A percentile compares a stretch with the other conserved stretches of the same genome.
Evolutionary conservation across 92 coral and sea anemone genomes (phyloP).

Genomic region (Desmophyllum pertusum): DNA sequence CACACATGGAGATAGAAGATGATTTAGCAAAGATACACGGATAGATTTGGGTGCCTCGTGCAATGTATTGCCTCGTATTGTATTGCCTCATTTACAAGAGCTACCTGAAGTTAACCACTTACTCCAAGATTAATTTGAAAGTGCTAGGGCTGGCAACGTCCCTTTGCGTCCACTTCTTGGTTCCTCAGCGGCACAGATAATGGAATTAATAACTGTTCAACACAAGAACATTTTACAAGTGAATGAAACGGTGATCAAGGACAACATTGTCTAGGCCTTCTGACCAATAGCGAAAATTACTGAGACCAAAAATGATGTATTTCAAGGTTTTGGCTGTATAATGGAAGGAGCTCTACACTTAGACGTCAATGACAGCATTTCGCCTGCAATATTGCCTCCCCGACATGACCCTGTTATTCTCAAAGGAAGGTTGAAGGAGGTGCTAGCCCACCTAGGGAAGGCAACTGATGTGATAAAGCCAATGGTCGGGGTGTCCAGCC

Average conservation of each 20-base stretch:
- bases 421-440: conserved; percentile 24
- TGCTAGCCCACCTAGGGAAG: conserved; percentile 5
- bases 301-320: conserved; percentile 17
- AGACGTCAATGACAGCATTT: too few relatives aligned
- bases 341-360: too few relatives aligned
- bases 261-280: conserved; percentile 1
- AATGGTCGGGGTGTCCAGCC: conserved; percentile 29
- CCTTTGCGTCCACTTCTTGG: conserved; percentile 30
- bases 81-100: conserved; percentile 17
- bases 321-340: too few relatives aligned
- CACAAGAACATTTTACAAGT: conserved; percentile 18
- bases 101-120: conserved; percentile 15
- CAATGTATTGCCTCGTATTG: conserved; percentile 34
- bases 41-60: conserved; percentile 48
- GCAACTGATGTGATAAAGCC: not conserved
- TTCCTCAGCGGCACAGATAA: conserved; percentile 25
- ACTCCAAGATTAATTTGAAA: conserved; percentile 30
- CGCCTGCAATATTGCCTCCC: too few relatives aligned
- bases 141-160: conserved; percentile 34
- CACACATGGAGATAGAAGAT: conserved; percentile 19
- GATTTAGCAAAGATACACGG: conserved; percentile 35
- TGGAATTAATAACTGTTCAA: conserved; percentile 23
- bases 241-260: not conserved
- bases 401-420: conserved; percentile 14
- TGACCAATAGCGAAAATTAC: conserved; percentile 11